Base-by-base conservation (phyloP, 2,888 invertebrate species). In the Eurytoma adleriae region DNA sequence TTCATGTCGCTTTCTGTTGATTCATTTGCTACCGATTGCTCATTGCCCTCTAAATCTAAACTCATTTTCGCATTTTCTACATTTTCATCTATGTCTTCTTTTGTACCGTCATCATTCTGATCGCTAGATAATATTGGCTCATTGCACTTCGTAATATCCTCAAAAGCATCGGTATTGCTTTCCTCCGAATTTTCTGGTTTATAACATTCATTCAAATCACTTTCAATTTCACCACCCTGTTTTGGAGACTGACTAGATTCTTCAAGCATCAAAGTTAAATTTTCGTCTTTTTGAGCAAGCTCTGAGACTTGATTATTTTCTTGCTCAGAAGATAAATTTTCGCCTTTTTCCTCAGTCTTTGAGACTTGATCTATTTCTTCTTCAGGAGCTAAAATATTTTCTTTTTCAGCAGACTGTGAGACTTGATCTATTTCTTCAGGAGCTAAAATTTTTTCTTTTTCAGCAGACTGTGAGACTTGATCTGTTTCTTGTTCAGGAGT, bases 191-290 rank as follows among this genome's bases (percentile, higher is more conserved):
- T 27, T 52, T 68, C 50, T 57, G 62, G n/a, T 7, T 30, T 13
- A 59, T 27, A 48, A 70, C 1, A 70, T 27, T 54, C 52, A 24
- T 67, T 40, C 14, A 57, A 12, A 18, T 79, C 71, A 67, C 68
- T 81, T 13, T 61, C 24, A 62, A 73, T 77, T 64, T 77, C 61
- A 62, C 69, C 69, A 64, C 18, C 68, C 56, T 74, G 50, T 40
- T 13, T 62, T 61, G 73, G 67, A 10, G 71, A 71, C 50, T 80
- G 77, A 80, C 66, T 76, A 66, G 78, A 80, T 69, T 80, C 72
- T 52, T 82, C 72, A 50, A 80, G 67, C 0, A 70, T 64, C 50
- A 76, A 56, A 14, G 57, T 40, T 24, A 78, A 75, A 66, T 80
- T 69, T n/a, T 82, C 62, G 20, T 71, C 57, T 67, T 71, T 82